Evolutionary conservation across 2,113 vertebrate species (phyloP), one percentile per base, ranked within the genome.

Genomic region (Arenaria interpres): DNA sequence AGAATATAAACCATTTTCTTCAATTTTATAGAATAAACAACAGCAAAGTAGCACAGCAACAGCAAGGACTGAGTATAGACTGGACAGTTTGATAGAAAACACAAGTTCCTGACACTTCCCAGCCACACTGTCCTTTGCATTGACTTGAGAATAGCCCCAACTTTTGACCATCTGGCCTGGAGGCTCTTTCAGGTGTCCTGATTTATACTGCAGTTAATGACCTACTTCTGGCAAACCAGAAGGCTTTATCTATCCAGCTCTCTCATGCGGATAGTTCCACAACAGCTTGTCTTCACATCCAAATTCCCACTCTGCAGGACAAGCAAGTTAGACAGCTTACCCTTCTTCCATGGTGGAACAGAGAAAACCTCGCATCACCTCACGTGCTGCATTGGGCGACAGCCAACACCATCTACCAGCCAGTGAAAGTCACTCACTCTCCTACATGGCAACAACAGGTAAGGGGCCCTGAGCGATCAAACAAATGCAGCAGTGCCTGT

Each of bases 311-410:
- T 67, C 59, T 30, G n/a, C 64, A 64, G n/a, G 59, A n/a, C 37
- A 50, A 68, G 51, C 12, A 46, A 20, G 45, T 14, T 7, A 84
- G 50, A 45, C 71, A 93, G 60, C 51, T 73, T 60, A 32, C 1
- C 20, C 37, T 9, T 88, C n/a, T 41, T 54, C 27, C n/a, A n/a
- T 0, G 7, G 21, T 7, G 28, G 28, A 66, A 53, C 8, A 39
- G 20, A 50, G 37, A 60, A 73, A 60, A 85, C 22, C 39, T 64
- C 35, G 4, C 21, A 24, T 32, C 33, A 28, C 6, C 60, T 28
- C 82, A 30, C 1, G 1, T 1, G 13, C 66, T 56, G 37, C 48
- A 6, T 1, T 27, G 20, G 48, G 35, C 23, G 64, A 25, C 14
- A 68, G 68, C 73, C 77, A 88, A 57, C 28, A 62, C 7, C 43